A percentile compares a stretch with the other conserved stretches of the same genome.
These are phyloP conservation scores for Drosophila kanekoi DNA, from an alignment of 2,888 invertebrate species.

Conservation along the genomic window DNA sequence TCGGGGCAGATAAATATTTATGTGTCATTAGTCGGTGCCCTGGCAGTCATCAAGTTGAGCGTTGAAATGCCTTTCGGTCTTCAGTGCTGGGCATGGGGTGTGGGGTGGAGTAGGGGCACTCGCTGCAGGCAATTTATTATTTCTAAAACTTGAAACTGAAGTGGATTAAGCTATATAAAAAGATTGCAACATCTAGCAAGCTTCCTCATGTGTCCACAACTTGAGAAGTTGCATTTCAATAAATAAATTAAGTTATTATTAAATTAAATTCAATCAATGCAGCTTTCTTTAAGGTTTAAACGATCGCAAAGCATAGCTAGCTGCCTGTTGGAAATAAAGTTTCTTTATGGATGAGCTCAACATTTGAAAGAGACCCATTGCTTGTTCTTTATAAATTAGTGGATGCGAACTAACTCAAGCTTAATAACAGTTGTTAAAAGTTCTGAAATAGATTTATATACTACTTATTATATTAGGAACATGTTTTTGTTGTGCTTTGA, in stretches of 20 bases:
- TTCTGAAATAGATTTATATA: too few species aligned
- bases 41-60: constrained; percentile 68
- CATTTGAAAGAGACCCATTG: too few species aligned
- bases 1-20: constrained; percentile 67
- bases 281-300: too few species aligned
- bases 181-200: constrained; percentile 3
- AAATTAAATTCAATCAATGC: too few species aligned
- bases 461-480: too few species aligned
- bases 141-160: constrained; percentile 36
- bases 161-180: constrained; percentile 43
- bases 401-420: too few species aligned
- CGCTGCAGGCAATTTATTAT: constrained; percentile 44
- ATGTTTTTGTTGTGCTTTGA: too few species aligned
- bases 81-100: not conserved
- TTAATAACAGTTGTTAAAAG: too few species aligned
- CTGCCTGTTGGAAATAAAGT: too few species aligned
- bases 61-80: constrained; percentile 62
- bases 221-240: not conserved
- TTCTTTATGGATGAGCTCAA: too few species aligned
- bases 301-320: too few species aligned
- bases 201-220: not conserved
- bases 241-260: constrained; percentile 3
- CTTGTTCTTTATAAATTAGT: too few species aligned
- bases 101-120: constrained; percentile 4
- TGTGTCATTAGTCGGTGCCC: constrained; percentile 72